phyloP scores from a whole-genome alignment of 2,113 vertebrate species.

The Eublepharis macularius region DNA sequence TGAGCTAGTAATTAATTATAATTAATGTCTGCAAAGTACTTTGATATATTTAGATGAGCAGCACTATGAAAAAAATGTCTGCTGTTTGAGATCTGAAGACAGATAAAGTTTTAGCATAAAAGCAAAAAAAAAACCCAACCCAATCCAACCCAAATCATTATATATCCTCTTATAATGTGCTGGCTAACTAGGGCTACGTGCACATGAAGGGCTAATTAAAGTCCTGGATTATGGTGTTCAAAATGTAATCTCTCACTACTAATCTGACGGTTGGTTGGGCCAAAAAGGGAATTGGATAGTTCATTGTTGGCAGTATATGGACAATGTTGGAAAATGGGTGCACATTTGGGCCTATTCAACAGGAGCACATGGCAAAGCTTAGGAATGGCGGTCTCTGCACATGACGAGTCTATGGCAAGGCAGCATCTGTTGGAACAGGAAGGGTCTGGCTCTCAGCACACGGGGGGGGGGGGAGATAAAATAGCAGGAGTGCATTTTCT shows the following conservation, averaged over 20 bases:
- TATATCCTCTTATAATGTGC: constrained; percentile 45
- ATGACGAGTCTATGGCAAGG: too few species aligned
- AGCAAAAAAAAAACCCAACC: not conserved
- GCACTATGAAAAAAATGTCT: constrained; percentile 45
- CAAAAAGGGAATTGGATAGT: constrained; percentile 25
- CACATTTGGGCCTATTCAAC: not conserved
- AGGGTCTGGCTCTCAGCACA: not conserved
- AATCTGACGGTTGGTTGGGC: constrained; percentile 33
- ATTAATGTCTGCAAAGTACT: constrained; percentile 58
- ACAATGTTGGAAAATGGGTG: not conserved
- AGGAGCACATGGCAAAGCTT: not conserved
- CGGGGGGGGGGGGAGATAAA: not conserved
- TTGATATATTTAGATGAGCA: constrained; percentile 68
- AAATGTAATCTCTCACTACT: constrained; percentile 24
- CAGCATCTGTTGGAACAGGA: not conserved
- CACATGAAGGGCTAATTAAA: constrained; percentile 36
- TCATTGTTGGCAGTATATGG: not conserved
- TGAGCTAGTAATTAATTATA: constrained; percentile 63
- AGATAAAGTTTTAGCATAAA: constrained; percentile 64
- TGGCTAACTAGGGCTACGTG: constrained; percentile 39
- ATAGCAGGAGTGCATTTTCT: not conserved
- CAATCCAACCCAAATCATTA: constrained; percentile 69
- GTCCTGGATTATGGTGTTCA: constrained; percentile 38
- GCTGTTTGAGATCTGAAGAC: constrained; percentile 62
- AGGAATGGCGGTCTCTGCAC: not conserved